A percentile compares a stretch with the other conserved stretches of the same genome.
Evolutionary conservation across 2,888 invertebrate species (phyloP).

Genomic region (Halictus ligatus): DNA sequence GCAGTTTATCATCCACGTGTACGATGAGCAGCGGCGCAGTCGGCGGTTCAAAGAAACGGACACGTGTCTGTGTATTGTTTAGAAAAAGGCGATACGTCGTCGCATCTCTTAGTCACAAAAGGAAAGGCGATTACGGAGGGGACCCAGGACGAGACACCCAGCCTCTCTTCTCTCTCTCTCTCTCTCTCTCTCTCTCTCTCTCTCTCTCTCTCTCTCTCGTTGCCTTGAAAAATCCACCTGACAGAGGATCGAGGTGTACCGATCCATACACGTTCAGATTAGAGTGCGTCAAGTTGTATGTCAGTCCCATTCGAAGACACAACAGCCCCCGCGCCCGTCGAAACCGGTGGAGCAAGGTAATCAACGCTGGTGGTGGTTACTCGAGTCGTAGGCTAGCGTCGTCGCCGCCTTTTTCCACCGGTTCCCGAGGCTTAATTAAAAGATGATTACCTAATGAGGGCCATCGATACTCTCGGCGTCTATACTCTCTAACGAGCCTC

Average conservation of each 20-base stretch:
- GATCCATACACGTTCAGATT: constrained; percentile 35
- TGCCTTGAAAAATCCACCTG: constrained; percentile 21
- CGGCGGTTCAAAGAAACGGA: not conserved
- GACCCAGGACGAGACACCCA: not conserved
- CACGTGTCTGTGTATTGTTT: constrained; percentile 32
- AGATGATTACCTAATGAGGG: constrained; percentile 78
- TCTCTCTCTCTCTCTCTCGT: not conserved
- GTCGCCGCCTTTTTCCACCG: constrained; percentile 49
- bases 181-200: not conserved
- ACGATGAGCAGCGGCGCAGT: not conserved
- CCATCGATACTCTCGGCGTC: constrained; percentile 65
- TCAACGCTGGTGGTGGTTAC: constrained; percentile 58
- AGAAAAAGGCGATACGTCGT: constrained; percentile 20
- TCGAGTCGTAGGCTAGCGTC: constrained; percentile 47
- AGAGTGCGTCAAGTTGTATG: constrained; percentile 50
- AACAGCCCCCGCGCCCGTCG: constrained; percentile 35
- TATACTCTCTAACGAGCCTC: constrained; percentile 61
- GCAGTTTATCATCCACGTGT: constrained; percentile 1
- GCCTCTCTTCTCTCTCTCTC: not conserved
- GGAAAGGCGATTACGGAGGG: constrained; percentile 17
- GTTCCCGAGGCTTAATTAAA: constrained; percentile 71
- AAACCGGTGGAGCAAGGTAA: constrained; percentile 71
- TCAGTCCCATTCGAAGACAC: constrained; percentile 41
- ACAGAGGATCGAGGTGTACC: constrained; percentile 20
- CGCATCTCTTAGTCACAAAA: not conserved